Conservation (phyloP, 92 coral and sea anemone genomes). For the Bergia sp. region DNA sequence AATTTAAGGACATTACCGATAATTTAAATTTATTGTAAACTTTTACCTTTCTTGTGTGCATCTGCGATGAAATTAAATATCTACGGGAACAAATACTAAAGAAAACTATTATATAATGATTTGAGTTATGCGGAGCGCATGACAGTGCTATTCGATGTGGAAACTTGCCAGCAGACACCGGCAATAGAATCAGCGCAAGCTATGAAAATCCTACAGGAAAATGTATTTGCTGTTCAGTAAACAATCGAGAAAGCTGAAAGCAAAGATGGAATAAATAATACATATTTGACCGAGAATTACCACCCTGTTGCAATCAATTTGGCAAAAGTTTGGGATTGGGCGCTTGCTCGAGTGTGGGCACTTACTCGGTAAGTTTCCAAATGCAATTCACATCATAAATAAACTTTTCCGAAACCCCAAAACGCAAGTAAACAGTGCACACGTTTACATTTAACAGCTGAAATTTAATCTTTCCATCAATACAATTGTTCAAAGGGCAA, state of each 20-base stretch:
- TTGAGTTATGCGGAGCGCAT: slow-evolving; percentile 12
- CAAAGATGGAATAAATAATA: slow-evolving; percentile 25
- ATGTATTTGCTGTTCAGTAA: slow-evolving; percentile 31
- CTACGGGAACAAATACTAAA: slow-evolving; percentile 36
- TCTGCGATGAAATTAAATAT: slow-evolving; percentile 38
- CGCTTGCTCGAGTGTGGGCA: background rate
- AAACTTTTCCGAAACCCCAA: too few relatives aligned
- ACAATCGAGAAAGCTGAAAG: slow-evolving; percentile 34
- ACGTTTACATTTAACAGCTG: slow-evolving; percentile 4
- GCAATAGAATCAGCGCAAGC: slow-evolving; percentile 5
- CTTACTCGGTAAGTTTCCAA: too few relatives aligned
- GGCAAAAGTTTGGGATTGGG: slow-evolving; percentile 6
- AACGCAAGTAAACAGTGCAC: background rate
- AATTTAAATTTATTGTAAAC: slow-evolving; percentile 28
- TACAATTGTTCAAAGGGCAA: slow-evolving; percentile 4
- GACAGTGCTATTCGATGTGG: slow-evolving; percentile 25
- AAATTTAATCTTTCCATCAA: slow-evolving; percentile 1
- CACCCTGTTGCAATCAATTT: slow-evolving; percentile 5
- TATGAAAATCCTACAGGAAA: slow-evolving; percentile 22
- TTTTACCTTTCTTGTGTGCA: slow-evolving; percentile 36
- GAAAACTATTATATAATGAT: slow-evolving; percentile 6
- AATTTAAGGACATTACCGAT: slow-evolving; percentile 34
- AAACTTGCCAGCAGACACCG: slow-evolving; percentile 19
- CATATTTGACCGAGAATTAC: background rate
- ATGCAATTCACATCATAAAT: too few relatives aligned